A percentile compares a stretch with the other conserved stretches of the same genome.
These are phyloP conservation scores for Icerya purchasi DNA, from an alignment of 2,888 invertebrate genomes.

Conservation along the genomic window DNA sequence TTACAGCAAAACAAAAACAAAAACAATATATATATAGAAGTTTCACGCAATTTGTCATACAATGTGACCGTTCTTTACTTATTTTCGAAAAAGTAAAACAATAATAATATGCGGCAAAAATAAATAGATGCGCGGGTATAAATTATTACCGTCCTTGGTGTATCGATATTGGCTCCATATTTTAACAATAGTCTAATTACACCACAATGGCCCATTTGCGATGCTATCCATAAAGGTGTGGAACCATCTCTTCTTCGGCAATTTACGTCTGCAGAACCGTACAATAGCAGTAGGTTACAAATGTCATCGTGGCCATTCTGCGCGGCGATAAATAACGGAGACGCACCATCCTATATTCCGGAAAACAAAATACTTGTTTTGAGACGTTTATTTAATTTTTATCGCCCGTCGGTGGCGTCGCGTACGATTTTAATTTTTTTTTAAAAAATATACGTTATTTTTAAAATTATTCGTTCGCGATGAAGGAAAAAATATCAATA, in stretches of 20 bases:
- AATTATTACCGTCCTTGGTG: conserved; percentile 49
- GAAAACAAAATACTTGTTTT: background rate
- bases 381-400: no score
- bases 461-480: no score
- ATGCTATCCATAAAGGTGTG: conserved; percentile 80
- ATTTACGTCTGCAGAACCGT: conserved; percentile 52
- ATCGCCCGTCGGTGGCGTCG: no score
- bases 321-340: conserved; percentile 75
- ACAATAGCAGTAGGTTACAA: conserved; percentile 44
- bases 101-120: no score
- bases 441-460: no score
- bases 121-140: no score
- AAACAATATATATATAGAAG: no score
- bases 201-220: conserved; percentile 81
- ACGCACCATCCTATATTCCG: conserved; percentile 57
- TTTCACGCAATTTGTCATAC: no score
- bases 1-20: no score
- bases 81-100: background rate
- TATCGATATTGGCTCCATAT: conserved; percentile 58
- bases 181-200: conserved; percentile 54
- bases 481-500: no score
- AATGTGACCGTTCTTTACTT: no score
- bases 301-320: conserved; percentile 81
- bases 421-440: no score
- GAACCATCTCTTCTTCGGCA: conserved; percentile 59